A percentile compares a stretch with the other conserved stretches of the same genome.
Conservation (phyloP, 2,888 invertebrate species). For the Oxytorus armatus region DNA sequence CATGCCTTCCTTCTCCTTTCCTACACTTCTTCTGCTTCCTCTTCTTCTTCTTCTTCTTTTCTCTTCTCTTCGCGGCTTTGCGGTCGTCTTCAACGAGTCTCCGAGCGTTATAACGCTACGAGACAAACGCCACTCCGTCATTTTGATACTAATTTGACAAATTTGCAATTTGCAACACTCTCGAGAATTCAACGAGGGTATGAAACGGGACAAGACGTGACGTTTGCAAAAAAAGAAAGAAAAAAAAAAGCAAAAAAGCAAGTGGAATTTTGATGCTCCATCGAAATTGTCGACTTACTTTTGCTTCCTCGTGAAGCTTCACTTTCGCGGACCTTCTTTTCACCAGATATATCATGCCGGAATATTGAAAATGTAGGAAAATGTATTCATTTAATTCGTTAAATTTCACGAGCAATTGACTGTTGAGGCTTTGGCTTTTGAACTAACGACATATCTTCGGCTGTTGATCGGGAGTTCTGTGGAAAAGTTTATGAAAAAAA, state of each 20-base stretch:
- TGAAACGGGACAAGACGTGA: slow-evolving; percentile 22
- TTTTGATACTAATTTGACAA: slow-evolving; percentile 65
- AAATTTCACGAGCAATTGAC: no score
- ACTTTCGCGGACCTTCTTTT: no score
- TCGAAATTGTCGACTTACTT: neutral
- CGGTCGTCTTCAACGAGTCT: slow-evolving; percentile 11
- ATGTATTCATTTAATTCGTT: no score
- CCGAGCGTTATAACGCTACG: slow-evolving; percentile 32
- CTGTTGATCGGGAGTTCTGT: no score
- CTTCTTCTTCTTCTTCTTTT: slow-evolving; percentile 29
- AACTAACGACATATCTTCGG: no score
- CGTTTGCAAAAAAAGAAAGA: neutral
- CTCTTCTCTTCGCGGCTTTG: slow-evolving; percentile 13
- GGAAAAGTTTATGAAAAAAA: no score
- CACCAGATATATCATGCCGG: no score
- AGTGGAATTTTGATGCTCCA: neutral
- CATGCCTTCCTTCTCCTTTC: slow-evolving; percentile 5
- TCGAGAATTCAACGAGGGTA: slow-evolving; percentile 16
- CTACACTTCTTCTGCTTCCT: slow-evolving; percentile 33
- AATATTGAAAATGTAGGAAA: no score
- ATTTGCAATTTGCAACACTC: slow-evolving; percentile 63
- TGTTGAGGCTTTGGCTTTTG: no score
- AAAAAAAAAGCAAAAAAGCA: no score
- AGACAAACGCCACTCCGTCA: slow-evolving; percentile 51
- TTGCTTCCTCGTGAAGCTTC: neutral